phyloP scores from a whole-genome alignment of 2,113 vertebrate genomes.

The Heterocephalus glaber region DNA sequence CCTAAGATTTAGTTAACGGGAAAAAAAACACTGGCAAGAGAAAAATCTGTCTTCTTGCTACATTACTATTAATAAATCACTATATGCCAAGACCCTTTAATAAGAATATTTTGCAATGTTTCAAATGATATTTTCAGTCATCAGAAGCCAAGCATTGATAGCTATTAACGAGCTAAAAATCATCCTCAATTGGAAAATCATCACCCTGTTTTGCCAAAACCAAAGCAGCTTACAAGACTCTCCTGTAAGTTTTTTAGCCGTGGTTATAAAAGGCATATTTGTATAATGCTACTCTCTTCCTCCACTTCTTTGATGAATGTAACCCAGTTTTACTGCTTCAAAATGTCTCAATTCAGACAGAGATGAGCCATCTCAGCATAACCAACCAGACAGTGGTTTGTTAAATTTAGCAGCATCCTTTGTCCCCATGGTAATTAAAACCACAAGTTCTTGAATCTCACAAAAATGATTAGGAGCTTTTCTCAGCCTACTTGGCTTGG shows the following conservation, averaged over 20 bases:
- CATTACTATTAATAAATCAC: conserved; percentile 62
- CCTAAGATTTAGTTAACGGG: conserved; percentile 25
- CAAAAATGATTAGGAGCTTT: conserved; percentile 76
- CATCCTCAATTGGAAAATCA: conserved; percentile 72
- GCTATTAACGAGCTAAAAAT: conserved; percentile 61
- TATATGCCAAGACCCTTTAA: conserved; percentile 68
- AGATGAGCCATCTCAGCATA: conserved; percentile 84
- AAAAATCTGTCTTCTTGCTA: conserved; percentile 67
- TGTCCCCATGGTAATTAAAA: conserved; percentile 80
- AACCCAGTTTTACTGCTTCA: conserved; percentile 79
- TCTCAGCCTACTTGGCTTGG: conserved; percentile 56
- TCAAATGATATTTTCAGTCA: conserved; percentile 31
- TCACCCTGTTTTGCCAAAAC: conserved; percentile 81
- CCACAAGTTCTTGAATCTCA: conserved; percentile 63
- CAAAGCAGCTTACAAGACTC: conserved; percentile 67
- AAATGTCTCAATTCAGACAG: conserved; percentile 78
- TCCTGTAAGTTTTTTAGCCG: conserved; percentile 84
- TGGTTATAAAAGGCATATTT: conserved; percentile 81
- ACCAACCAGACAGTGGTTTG: conserved; percentile 83
- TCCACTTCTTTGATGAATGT: conserved; percentile 84
- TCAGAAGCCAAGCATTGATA: conserved; percentile 7
- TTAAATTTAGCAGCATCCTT: conserved; percentile 84
- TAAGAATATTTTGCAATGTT: conserved; percentile 24
- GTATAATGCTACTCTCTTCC: conserved; percentile 79
- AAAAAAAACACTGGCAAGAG: conserved; percentile 36